phyloP scores from a whole-genome alignment of 2,113 vertebrate species.

The Oryctolagus cuniculus region DNA sequence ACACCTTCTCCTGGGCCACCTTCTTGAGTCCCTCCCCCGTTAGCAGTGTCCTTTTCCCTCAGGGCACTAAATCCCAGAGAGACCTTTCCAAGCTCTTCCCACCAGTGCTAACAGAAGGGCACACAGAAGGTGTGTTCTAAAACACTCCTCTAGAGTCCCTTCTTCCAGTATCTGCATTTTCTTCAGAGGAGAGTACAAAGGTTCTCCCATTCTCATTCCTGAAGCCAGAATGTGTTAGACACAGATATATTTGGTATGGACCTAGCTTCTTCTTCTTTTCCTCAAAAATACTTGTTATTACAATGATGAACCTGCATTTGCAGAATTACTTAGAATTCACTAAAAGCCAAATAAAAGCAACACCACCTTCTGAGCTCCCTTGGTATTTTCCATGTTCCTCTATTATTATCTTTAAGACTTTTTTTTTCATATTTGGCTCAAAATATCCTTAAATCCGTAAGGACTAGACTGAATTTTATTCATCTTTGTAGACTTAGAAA shows the following conservation, averaged over 20 bases:
- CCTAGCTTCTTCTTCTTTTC: not conserved
- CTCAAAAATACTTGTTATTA: not conserved
- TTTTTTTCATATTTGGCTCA: not conserved
- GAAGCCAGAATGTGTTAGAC: not conserved
- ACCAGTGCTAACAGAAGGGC: not conserved
- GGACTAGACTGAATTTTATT: not conserved
- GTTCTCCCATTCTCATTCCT: not conserved
- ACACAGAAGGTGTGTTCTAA: not conserved
- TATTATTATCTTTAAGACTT: not conserved
- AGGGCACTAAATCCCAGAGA: not conserved
- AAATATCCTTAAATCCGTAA: not conserved
- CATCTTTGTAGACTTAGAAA: not conserved
- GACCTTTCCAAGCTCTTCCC: not conserved
- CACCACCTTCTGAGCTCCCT: not conserved
- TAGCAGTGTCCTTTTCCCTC: not conserved
- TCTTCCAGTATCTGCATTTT: not conserved
- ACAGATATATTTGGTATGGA: not conserved
- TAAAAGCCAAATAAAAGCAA: not conserved
- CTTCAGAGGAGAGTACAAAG: not conserved
- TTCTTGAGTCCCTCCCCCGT: not conserved
- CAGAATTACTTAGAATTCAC: constrained; percentile 31
- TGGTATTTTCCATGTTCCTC: not conserved
- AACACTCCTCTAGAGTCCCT: not conserved
- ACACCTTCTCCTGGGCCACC: not conserved
- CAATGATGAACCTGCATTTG: not conserved